Evolutionary conservation across 2,113 vertebrate species (phyloP), one percentile per base, ranked within the genome.

Genomic region (Pterocles gutturalis): DNA sequence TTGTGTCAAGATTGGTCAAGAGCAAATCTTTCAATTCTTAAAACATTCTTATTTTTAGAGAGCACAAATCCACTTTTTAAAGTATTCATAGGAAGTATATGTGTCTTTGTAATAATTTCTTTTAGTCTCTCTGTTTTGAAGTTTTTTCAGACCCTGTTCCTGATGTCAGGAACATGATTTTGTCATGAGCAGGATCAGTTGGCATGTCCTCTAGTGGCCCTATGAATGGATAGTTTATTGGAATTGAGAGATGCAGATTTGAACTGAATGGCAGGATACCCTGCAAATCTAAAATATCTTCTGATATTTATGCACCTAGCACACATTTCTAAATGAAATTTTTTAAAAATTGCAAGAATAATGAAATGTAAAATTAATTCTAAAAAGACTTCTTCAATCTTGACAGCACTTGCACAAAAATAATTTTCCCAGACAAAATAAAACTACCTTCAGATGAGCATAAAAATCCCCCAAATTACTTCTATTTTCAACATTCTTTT

Each of bases 201-300:
- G 51, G 17, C 13, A 1, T 14, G 5, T 72, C n/a, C 28, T 79
- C 18, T 9, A 8, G 48, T 19, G 83, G 8, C 36, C 0, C 0
- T 17, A 1, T 46, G 54, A 34, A 18, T 5, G 48, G n/a, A 19
- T 4, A 41, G 16, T 12, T 41, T 41, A 10, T 53, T 76, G 65
- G 28, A 3, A 18, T 8, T 26, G 66, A 13, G 9, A 54, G 38
- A 9, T 55, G 38, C 29, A 73, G 53, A 3, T 29, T 73, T 53
- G 55, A 34, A 11, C 38, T 55, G 36, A 54, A 12, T 46, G 64
- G 24, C n/a, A 85, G 61, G 13, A 25, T 10, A 67, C n/a, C 51
- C 77, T 64, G 7, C 34, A 36, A 8, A 64, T 70, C 60, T 36
- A 24, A 80, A 78, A 10, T 17, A 19, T 2, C 53, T 76, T n/a